Percentiles rank a stretch among this genome's conserved stretches.
phyloP scores from a whole-genome alignment of 2,113 vertebrate species.

The Chloebia gouldiae region DNA sequence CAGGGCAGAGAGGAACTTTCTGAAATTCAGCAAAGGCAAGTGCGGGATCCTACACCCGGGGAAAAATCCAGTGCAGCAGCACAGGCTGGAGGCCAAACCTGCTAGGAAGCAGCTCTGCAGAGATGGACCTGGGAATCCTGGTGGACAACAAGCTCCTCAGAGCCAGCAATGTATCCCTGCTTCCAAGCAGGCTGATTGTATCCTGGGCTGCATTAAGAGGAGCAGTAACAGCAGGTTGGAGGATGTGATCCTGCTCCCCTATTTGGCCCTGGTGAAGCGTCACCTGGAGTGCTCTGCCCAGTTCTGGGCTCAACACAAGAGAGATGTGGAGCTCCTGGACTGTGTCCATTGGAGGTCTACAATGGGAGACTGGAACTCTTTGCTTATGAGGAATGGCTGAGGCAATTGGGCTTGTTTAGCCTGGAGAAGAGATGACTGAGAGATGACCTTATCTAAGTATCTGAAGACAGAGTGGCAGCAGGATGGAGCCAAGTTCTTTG shows the following conservation, averaged over 20 bases:
- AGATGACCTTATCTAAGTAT: neutral
- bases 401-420: neutral
- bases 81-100: neutral
- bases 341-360: neutral
- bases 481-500: neutral
- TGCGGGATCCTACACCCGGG: neutral
- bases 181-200: neutral
- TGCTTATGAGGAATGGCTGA: too few relatives aligned
- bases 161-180: neutral
- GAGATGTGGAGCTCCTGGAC: neutral
- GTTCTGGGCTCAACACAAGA: neutral
- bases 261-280: accelerated
- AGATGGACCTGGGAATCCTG: neutral
- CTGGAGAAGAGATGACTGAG: neutral
- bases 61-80: neutral
- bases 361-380: neutral
- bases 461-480: neutral
- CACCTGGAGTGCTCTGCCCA: neutral
- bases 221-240: accelerated
- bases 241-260: neutral
- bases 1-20: neutral
- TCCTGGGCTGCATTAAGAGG: neutral
- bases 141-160: neutral
- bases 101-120: neutral
- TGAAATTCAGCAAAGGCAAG: neutral